These are phyloP conservation scores for Micromesistius poutassou DNA, from an alignment of 2,797 vertebrate species.

Conservation along the genomic window DNA sequence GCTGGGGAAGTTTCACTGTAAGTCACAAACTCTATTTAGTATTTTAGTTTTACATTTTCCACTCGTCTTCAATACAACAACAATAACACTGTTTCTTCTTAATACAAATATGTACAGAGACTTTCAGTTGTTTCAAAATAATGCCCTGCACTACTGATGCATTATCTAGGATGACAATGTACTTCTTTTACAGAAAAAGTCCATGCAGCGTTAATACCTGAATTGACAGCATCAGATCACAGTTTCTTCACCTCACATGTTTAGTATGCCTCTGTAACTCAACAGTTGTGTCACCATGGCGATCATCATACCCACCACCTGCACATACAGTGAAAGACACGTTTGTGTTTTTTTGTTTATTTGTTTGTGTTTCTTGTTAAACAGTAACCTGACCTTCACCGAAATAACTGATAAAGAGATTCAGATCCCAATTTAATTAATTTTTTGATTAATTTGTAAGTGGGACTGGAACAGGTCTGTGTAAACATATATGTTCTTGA, in stretches of 20 bases:
- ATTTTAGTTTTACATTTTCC: slow-evolving; percentile 50
- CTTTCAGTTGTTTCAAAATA: slow-evolving; percentile 72
- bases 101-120: slow-evolving; percentile 82
- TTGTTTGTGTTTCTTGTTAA: slow-evolving; percentile 32
- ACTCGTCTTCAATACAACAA: slow-evolving; percentile 74
- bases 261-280: slow-evolving; percentile 48
- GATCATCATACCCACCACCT: slow-evolving; percentile 30
- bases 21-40: slow-evolving; percentile 60
- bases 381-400: slow-evolving; percentile 19
- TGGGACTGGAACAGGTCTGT: slow-evolving; percentile 58
- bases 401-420: slow-evolving; percentile 24
- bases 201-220: slow-evolving; percentile 71
- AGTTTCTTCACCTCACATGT: slow-evolving; percentile 64
- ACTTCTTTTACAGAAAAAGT: slow-evolving; percentile 62
- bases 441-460: no score
- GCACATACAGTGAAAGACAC: slow-evolving; percentile 40
- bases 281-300: slow-evolving; percentile 34
- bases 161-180: slow-evolving; percentile 55
- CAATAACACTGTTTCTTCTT: slow-evolving; percentile 73
- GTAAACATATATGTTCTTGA: slow-evolving; percentile 72
- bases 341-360: slow-evolving; percentile 22
- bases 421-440: slow-evolving; percentile 35
- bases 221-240: slow-evolving; percentile 72
- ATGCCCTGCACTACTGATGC: slow-evolving; percentile 76
- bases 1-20: slow-evolving; percentile 65